Percentiles rank a stretch among this genome's conserved stretches.
Evolutionary conservation across 1,140 invertebrate species (phyloP).

Genomic region (Listronotus oregonensis): DNA sequence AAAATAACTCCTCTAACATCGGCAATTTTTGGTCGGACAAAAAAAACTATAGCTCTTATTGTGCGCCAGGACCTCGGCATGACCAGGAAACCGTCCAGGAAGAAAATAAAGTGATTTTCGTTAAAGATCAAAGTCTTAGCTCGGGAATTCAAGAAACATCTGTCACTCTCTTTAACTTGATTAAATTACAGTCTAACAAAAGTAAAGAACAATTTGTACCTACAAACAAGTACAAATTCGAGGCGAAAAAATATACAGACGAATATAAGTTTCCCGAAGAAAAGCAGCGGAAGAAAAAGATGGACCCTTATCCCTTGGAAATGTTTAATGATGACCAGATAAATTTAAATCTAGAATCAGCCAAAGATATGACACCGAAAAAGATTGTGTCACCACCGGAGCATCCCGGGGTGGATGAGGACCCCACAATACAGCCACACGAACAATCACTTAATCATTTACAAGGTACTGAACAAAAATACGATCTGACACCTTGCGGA

Average conservation of each 20-base stretch:
- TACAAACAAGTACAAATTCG: constrained; percentile 23
- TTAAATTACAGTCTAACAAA: constrained; percentile 8
- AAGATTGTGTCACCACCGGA: not conserved
- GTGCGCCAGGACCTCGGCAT: not conserved
- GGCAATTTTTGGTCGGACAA: not conserved
- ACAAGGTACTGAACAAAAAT: no score
- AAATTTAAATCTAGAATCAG: not conserved
- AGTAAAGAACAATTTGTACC: constrained; percentile 9
- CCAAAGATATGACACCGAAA: constrained; percentile 1
- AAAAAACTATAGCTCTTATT: constrained; percentile 13
- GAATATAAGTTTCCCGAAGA: constrained; percentile 14
- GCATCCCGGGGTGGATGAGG: no score
- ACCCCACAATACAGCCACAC: no score
- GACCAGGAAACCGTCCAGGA: not conserved
- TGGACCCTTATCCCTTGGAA: constrained; percentile 29
- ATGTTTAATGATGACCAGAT: constrained; percentile 25
- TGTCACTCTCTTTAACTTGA: constrained; percentile 23
- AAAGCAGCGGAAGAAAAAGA: not conserved
- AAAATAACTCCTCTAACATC: constrained; percentile 17
- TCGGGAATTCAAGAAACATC: constrained; percentile 1
- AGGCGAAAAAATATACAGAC: constrained; percentile 15
- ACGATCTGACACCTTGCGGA: no score
- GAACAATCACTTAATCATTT: no score
- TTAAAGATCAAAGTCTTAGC: constrained; percentile 24
- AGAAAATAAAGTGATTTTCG: not conserved